Conservation (phyloP, 2,113 vertebrate genomes). For the Lipotes vexillifer region DNA sequence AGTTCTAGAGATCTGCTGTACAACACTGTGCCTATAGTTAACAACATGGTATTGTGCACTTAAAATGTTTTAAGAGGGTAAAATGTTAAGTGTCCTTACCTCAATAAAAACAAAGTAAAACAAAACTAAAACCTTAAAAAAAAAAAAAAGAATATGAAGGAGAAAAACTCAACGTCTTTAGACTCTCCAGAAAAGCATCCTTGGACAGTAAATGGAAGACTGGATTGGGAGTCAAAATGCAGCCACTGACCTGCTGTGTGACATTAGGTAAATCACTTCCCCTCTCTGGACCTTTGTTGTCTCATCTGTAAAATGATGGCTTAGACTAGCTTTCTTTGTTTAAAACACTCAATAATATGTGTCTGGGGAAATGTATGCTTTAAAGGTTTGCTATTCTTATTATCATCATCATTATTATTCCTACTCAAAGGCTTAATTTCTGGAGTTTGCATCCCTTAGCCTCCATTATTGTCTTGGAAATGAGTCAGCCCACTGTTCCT, state of each 20-base stretch:
- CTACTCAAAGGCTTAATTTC: too few species aligned
- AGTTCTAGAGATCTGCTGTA: not conserved
- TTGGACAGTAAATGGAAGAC: not conserved
- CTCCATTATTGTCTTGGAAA: not conserved
- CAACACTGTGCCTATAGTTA: not conserved
- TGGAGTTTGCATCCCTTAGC: not conserved
- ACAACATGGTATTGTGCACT: not conserved
- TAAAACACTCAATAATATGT: not conserved
- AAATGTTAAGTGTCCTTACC: not conserved
- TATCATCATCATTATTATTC: not conserved
- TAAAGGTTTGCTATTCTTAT: not conserved
- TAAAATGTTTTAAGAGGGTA: not conserved
- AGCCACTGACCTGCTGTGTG: not conserved
- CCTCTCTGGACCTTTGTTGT: not conserved
- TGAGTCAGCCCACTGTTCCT: not conserved
- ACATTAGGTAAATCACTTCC: not conserved
- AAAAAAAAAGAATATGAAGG: not conserved
- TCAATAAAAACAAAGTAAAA: not conserved
- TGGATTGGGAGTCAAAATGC: not conserved
- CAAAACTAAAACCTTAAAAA: not conserved
- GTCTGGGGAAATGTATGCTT: not conserved
- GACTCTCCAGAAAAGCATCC: conserved; percentile 2
- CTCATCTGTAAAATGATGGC: not conserved
- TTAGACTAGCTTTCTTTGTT: conserved; percentile 12
- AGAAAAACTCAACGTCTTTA: not conserved